phyloP scores from a whole-genome alignment of 2,797 vertebrate species.

The Sitta carolinensis region DNA sequence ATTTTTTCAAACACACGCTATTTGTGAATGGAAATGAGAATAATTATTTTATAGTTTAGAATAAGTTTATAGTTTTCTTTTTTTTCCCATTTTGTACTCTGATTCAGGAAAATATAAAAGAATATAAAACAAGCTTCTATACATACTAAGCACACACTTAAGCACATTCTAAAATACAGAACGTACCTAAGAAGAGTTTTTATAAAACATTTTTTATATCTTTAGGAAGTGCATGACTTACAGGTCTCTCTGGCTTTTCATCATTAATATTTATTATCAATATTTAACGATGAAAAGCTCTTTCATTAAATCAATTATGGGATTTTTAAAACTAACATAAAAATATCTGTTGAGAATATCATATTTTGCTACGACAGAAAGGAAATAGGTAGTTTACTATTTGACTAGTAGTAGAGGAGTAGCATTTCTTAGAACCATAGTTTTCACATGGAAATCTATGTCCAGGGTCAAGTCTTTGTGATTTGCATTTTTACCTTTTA shows the following conservation, averaged over 20 bases:
- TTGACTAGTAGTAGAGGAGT: not conserved
- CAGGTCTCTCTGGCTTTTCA: not conserved
- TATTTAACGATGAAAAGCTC: not conserved
- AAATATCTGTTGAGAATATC: not conserved
- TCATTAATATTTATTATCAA: not conserved
- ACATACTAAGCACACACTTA: not conserved
- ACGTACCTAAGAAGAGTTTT: not conserved
- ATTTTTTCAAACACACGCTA: not conserved
- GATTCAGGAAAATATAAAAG: not conserved
- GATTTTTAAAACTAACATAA: not conserved
- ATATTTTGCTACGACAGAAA: not conserved
- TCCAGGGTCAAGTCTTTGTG: not conserved
- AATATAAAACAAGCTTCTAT: not conserved
- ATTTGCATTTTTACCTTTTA: not conserved
- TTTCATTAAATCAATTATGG: not conserved
- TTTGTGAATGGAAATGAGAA: not conserved
- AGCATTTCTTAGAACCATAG: not conserved
- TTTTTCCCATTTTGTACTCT: not conserved
- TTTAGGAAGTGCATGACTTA: not conserved
- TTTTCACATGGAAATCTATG: not conserved
- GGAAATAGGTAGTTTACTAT: not conserved
- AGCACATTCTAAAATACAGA: not conserved
- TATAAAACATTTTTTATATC: not conserved
- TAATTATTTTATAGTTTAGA: not conserved
- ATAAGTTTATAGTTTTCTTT: no score